phyloP scores from a whole-genome alignment of 2,113 vertebrate genomes.

The Pycnonotus jocosus region DNA sequence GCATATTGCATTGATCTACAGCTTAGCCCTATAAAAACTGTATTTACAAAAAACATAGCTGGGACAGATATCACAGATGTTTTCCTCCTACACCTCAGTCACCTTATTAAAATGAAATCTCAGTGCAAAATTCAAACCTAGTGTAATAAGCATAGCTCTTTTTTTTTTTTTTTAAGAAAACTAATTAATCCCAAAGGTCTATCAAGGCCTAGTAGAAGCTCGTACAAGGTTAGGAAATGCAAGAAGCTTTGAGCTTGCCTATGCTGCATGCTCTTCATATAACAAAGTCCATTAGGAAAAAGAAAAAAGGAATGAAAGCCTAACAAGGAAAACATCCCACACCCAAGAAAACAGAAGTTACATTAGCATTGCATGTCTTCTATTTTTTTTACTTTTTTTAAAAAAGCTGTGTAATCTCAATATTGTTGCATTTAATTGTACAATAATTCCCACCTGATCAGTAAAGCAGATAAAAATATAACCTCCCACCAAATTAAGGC shows the following conservation, averaged over 20 bases:
- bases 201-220: not conserved
- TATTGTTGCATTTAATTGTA: not conserved
- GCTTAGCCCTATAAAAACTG: not conserved
- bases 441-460: not conserved
- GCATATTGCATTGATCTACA: not conserved
- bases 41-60: not conserved
- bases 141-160: not conserved
- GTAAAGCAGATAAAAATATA: not conserved
- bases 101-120: not conserved
- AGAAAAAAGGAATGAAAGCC: not conserved
- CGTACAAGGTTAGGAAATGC: not conserved
- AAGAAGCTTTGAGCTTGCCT: not conserved
- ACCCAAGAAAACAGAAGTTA: not conserved
- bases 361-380: not conserved
- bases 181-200: slow-evolving; percentile 21
- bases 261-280: not conserved
- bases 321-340: not conserved
- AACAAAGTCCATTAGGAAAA: not conserved
- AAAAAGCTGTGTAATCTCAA: not conserved
- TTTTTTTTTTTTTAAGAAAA: not conserved
- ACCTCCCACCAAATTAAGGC: not conserved
- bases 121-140: not conserved
- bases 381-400: not conserved
- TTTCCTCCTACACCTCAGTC: not conserved
- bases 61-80: not conserved